phyloP scores from a whole-genome alignment of 2,888 invertebrate species.

The Leptogaster cylindrica region DNA sequence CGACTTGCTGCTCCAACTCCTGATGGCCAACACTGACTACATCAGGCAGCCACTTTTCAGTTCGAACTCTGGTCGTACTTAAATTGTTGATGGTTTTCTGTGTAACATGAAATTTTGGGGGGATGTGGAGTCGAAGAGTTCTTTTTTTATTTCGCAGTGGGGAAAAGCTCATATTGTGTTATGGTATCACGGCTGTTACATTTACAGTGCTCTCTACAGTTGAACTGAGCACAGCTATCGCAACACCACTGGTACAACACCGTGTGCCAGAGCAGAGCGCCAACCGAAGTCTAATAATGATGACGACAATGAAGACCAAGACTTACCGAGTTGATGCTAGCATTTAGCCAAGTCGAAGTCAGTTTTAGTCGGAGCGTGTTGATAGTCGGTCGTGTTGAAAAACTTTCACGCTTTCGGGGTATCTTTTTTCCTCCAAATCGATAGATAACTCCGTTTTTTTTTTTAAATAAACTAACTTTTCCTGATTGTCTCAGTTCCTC shows the following conservation, averaged over 20 bases:
- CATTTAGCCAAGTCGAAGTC: conserved; percentile 41
- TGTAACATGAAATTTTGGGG: neutral
- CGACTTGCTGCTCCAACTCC: neutral
- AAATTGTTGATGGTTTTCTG: neutral
- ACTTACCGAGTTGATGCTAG: conserved; percentile 26
- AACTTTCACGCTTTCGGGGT: conserved; percentile 28
- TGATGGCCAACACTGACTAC: neutral
- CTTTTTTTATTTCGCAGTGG: too few species aligned
- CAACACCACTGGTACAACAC: neutral
- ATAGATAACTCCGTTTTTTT: conserved; percentile 20
- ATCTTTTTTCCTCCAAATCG: conserved; percentile 29
- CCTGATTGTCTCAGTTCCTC: too few species aligned
- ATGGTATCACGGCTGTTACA: neutral
- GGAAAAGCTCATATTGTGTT: conserved; percentile 20
- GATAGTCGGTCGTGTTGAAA: conserved; percentile 41
- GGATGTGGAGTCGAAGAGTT: neutral
- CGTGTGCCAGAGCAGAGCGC: neutral
- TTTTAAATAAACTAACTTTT: too few species aligned
- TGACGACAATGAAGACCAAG: conserved; percentile 37
- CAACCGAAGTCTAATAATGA: conserved; percentile 37
- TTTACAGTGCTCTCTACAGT: conserved; percentile 12
- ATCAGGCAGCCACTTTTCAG: too few species aligned
- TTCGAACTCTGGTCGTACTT: too few species aligned
- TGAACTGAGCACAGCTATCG: neutral
- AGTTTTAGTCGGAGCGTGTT: conserved; percentile 45